These are phyloP conservation scores for Hypolimnas misippus DNA, from an alignment of 2,888 invertebrate genomes.

Conservation along the genomic window DNA sequence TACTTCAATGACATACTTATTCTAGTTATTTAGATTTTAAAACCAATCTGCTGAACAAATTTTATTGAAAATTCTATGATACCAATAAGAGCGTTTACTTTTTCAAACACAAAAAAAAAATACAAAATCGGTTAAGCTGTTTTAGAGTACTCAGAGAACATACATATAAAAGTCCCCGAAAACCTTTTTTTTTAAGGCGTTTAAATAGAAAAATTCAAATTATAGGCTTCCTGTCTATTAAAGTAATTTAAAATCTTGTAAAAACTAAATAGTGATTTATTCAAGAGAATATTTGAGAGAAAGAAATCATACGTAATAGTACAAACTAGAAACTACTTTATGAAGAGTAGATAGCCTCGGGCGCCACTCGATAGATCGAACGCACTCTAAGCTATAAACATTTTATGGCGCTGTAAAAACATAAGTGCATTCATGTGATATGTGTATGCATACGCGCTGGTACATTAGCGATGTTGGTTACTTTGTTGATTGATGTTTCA, in stretches of 20 bases:
- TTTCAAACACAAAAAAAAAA: no score
- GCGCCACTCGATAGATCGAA: conserved; percentile 32
- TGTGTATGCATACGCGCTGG: conserved; percentile 29
- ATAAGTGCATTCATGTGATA: conserved; percentile 44
- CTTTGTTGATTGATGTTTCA: conserved; percentile 19
- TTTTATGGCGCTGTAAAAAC: conserved; percentile 47
- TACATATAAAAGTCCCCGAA: no score
- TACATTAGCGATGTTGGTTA: conserved; percentile 37
- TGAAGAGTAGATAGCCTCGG: conserved; percentile 20
- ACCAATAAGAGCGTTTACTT: no score
- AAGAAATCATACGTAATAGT: conserved; percentile 7
- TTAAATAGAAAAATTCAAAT: no score
- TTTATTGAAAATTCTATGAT: no score
- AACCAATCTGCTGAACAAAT: no score
- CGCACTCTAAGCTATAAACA: conserved; percentile 39
- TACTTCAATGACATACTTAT: no score
- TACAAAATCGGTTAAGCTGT: no score
- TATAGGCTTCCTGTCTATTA: no score
- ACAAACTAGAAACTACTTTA: conserved; percentile 23
- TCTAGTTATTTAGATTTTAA: no score
- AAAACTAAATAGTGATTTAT: background rate
- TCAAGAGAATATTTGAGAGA: background rate
- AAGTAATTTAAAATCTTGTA: background rate
- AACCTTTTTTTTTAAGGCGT: no score
- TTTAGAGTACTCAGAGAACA: no score